Evolutionary conservation across 2,888 invertebrate species (phyloP).

Genomic region (Apoderus coryli): DNA sequence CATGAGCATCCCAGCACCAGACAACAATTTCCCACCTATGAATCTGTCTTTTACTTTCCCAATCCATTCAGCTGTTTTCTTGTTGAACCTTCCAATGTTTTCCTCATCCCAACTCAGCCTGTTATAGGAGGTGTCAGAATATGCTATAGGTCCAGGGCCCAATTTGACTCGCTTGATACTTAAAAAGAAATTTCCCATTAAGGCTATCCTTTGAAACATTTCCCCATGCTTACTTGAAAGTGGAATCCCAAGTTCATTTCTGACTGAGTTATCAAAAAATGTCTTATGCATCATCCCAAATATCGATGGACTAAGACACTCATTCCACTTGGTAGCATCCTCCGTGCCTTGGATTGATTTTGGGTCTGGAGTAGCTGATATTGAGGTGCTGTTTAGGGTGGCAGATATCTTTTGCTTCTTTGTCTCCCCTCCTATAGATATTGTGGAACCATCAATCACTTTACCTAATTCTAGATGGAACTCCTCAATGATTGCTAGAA

Average conservation of each 20-base stretch:
- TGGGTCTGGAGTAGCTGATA: too few species aligned
- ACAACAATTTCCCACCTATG: slow-evolving; percentile 7
- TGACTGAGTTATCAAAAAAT: slow-evolving; percentile 14
- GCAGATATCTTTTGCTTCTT: slow-evolving; percentile 21
- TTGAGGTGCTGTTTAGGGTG: too few species aligned
- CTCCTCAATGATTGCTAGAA: slow-evolving; percentile 17
- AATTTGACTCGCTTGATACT: slow-evolving; percentile 13
- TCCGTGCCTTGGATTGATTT: slow-evolving; percentile 23
- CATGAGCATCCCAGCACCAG: slow-evolving; percentile 19
- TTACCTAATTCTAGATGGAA: slow-evolving; percentile 16
- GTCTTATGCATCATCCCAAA: slow-evolving; percentile 20
- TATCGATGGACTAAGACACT: slow-evolving; percentile 17
- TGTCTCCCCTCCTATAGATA: slow-evolving; percentile 21
- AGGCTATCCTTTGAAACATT: slow-evolving; percentile 10
- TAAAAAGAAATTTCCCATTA: slow-evolving; percentile 13
- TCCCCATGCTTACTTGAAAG: not conserved
- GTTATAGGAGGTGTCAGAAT: not conserved
- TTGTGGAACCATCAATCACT: slow-evolving; percentile 18
- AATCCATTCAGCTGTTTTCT: not conserved
- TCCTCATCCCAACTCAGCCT: slow-evolving; percentile 2
- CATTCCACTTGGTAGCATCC: slow-evolving; percentile 25
- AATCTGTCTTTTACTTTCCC: slow-evolving; percentile 1
- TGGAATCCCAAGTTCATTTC: slow-evolving; percentile 2
- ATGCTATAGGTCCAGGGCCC: slow-evolving; percentile 8
- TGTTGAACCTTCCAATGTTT: slow-evolving; percentile 3